Conservation (phyloP, 2,888 invertebrate species). For the Volucella bombylans region DNA sequence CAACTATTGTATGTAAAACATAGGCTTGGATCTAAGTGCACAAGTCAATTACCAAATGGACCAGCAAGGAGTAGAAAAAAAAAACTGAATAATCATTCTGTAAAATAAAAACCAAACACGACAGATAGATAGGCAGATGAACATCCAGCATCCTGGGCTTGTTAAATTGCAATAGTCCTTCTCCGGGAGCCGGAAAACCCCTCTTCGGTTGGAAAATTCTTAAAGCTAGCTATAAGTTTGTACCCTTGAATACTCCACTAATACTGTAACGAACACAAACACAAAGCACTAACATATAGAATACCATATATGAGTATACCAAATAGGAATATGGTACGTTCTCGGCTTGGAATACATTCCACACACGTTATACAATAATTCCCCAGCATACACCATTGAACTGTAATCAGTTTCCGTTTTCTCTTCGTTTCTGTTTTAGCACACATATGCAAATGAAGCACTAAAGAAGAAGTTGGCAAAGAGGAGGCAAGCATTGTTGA, state of each 20-base stretch:
- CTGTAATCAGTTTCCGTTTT: constrained; percentile 74
- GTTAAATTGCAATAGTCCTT: constrained; percentile 50
- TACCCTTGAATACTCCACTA: constrained; percentile 36
- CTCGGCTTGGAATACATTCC: background rate
- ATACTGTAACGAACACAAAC: constrained; percentile 26
- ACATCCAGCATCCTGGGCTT: constrained; percentile 51
- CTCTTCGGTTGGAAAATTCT: constrained; percentile 48
- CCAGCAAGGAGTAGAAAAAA: background rate
- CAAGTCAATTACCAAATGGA: constrained; percentile 13
- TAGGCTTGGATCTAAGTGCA: constrained; percentile 8
- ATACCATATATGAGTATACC: too few species aligned
- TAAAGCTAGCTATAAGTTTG: constrained; percentile 46
- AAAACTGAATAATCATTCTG: constrained; percentile 53
- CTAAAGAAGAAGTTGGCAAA: background rate
- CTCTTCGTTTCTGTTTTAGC: constrained; percentile 15
- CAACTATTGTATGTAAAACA: background rate
- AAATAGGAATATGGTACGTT: too few species aligned
- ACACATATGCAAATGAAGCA: constrained; percentile 65
- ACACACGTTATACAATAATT: constrained; percentile 33
- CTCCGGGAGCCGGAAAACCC: background rate
- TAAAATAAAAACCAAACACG: constrained; percentile 45
- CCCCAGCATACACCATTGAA: constrained; percentile 75
- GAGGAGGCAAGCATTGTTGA: too few species aligned
- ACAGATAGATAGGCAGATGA: background rate
- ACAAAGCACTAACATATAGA: constrained; percentile 3